Percentiles rank a stretch among this genome's conserved stretches.
These are phyloP conservation scores for Ptilodon capucinus DNA, from an alignment of 2,888 invertebrate species.

Conservation along the genomic window DNA sequence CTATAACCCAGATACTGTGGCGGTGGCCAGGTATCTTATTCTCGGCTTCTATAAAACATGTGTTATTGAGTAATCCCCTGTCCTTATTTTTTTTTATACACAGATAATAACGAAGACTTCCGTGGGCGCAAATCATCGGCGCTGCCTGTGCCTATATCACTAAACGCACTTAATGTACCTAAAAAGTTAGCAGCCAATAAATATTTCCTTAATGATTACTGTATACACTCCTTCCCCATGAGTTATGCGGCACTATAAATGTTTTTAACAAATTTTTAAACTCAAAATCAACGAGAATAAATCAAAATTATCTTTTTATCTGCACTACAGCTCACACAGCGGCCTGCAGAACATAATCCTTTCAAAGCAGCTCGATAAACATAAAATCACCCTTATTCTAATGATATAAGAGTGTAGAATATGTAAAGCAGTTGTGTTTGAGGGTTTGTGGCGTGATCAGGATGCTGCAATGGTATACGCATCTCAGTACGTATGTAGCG, in stretches of 20 bases:
- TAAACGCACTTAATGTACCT: too few species aligned
- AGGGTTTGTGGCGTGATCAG: conserved; percentile 15
- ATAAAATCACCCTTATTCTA: conserved; percentile 2
- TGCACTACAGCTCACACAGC: conserved; percentile 7
- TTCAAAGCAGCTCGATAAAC: not conserved
- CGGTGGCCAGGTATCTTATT: too few species aligned
- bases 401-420: conserved; percentile 3
- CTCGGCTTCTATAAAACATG: too few species aligned
- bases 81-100: too few species aligned
- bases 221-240: not conserved
- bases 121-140: too few species aligned
- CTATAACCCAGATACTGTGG: too few species aligned
- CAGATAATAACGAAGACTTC: too few species aligned
- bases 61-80: too few species aligned
- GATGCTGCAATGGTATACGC: conserved; percentile 35
- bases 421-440: not conserved
- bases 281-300: conserved; percentile 2
- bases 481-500: conserved; percentile 32
- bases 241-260: not conserved
- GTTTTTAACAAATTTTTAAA: not conserved
- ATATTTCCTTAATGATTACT: too few species aligned
- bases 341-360: conserved; percentile 13
- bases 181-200: too few species aligned
- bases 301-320: conserved; percentile 19
- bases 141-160: too few species aligned